These are phyloP conservation scores for Acanthochromis polyacanthus DNA, from an alignment of 2,113 vertebrate genomes.

Conservation along the genomic window DNA sequence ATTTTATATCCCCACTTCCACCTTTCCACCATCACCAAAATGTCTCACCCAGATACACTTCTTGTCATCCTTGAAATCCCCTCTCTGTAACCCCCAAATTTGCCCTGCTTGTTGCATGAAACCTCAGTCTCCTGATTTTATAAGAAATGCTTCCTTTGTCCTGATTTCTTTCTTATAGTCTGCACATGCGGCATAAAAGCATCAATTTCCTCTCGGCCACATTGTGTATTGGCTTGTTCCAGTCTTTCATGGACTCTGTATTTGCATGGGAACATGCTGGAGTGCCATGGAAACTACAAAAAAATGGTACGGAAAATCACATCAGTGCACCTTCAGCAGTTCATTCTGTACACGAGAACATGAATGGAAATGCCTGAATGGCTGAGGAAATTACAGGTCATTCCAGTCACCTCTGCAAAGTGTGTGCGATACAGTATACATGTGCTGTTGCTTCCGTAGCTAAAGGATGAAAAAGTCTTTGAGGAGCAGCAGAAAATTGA, in stretches of 20 bases:
- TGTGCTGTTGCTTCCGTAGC: background rate
- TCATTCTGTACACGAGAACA: background rate
- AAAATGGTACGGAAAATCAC: conserved; percentile 2
- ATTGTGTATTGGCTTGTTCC: background rate
- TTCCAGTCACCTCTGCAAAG: background rate
- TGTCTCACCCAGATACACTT: conserved; percentile 37
- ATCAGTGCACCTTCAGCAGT: background rate
- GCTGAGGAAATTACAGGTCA: background rate
- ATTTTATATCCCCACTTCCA: conserved; percentile 57
- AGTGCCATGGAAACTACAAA: conserved; percentile 20
- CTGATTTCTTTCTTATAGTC: background rate
- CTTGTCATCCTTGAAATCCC: conserved; percentile 28
- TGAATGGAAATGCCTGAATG: background rate
- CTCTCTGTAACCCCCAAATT: conserved; percentile 20
- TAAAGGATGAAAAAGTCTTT: background rate
- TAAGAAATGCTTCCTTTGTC: background rate
- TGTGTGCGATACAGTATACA: background rate
- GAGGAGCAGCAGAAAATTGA: background rate
- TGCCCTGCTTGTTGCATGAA: background rate
- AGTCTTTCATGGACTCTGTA: background rate
- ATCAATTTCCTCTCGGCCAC: background rate
- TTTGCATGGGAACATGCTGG: background rate
- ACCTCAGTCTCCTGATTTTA: conserved; percentile 2
- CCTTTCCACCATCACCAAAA: conserved; percentile 36
- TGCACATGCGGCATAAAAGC: conserved; percentile 3